A percentile compares a stretch with the other conserved stretches of the same genome.
These are phyloP conservation scores for Calameuta idolon DNA, from an alignment of 2,888 invertebrate genomes.

Conservation along the genomic window DNA sequence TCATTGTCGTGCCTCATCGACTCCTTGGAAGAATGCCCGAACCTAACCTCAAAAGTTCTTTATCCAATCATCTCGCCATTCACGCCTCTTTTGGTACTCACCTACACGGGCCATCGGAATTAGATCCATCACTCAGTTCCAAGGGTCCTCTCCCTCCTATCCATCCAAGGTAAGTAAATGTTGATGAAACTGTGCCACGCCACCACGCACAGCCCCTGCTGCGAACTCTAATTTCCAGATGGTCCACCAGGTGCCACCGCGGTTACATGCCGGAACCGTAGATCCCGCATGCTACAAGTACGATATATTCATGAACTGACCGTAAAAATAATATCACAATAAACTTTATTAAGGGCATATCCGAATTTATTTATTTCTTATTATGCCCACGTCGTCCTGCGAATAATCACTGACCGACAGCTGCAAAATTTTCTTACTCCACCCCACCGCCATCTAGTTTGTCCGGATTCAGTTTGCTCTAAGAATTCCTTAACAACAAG, in stretches of 20 bases:
- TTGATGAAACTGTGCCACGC: slow-evolving; percentile 31
- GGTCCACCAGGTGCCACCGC: slow-evolving; percentile 19
- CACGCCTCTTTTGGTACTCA: slow-evolving; percentile 48
- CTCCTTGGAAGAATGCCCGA: slow-evolving; percentile 34
- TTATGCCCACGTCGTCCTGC: not conserved
- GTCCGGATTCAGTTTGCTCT: not conserved
- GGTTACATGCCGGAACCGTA: not conserved
- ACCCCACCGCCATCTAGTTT: not conserved
- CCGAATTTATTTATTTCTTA: not conserved
- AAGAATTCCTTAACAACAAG: not conserved
- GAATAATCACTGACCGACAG: not conserved
- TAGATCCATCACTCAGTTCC: slow-evolving; percentile 43
- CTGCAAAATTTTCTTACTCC: not conserved
- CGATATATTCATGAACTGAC: not conserved
- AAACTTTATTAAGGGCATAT: not conserved
- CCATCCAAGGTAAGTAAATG: slow-evolving; percentile 35
- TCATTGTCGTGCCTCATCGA: slow-evolving; percentile 45
- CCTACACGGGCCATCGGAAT: slow-evolving; percentile 31
- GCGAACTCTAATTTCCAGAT: slow-evolving; percentile 49
- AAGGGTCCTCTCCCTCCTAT: slow-evolving; percentile 11
- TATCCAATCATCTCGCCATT: slow-evolving; percentile 63
- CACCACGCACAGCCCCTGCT: slow-evolving; percentile 15
- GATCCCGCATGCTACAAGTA: not conserved
- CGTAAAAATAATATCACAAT: not conserved
- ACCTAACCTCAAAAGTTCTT: slow-evolving; percentile 47